A percentile compares a stretch with the other conserved stretches of the same genome.
These are phyloP conservation scores for Atrina japonica DNA, from an alignment of 2,888 invertebrate species.

Conservation along the genomic window DNA sequence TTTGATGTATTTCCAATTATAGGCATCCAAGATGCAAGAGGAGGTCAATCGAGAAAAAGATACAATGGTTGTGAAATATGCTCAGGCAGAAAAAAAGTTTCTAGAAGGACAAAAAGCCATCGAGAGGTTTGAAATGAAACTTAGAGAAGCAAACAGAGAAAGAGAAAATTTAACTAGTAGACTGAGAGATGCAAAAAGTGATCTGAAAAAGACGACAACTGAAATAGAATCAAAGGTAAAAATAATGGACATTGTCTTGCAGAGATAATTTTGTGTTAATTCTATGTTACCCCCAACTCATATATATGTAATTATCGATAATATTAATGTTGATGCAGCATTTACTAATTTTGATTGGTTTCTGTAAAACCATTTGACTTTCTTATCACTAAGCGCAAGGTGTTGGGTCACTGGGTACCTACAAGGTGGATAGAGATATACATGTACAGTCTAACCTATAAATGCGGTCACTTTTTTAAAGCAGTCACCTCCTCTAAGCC, in stretches of 20 bases:
- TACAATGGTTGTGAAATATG: slow-evolving; percentile 79
- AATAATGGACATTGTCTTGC: too few relatives aligned
- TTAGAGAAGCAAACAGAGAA: slow-evolving; percentile 75
- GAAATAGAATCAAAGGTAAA: slow-evolving; percentile 73
- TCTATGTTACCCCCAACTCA: too few relatives aligned
- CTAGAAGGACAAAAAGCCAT: slow-evolving; percentile 70
- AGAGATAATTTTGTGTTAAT: too few relatives aligned
- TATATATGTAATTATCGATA: too few relatives aligned
- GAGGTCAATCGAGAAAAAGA: slow-evolving; percentile 78
- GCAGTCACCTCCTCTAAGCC: too few relatives aligned
- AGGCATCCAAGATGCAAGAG: slow-evolving; percentile 75
- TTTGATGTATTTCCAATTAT: neutral
- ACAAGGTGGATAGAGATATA: too few relatives aligned
- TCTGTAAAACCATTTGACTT: neutral
- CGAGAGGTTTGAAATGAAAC: slow-evolving; percentile 69
- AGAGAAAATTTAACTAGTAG: slow-evolving; percentile 68
- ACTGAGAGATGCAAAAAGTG: slow-evolving; percentile 71
- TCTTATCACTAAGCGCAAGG: neutral
- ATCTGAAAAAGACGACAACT: slow-evolving; percentile 67
- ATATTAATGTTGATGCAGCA: too few relatives aligned
- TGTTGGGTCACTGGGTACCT: too few relatives aligned
- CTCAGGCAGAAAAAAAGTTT: slow-evolving; percentile 79
- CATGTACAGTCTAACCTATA: too few relatives aligned
- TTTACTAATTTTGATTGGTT: neutral
- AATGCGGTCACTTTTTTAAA: too few relatives aligned